These are phyloP conservation scores for Coptodon rendalli DNA, from an alignment of 2,113 vertebrate genomes.

Conservation along the genomic window DNA sequence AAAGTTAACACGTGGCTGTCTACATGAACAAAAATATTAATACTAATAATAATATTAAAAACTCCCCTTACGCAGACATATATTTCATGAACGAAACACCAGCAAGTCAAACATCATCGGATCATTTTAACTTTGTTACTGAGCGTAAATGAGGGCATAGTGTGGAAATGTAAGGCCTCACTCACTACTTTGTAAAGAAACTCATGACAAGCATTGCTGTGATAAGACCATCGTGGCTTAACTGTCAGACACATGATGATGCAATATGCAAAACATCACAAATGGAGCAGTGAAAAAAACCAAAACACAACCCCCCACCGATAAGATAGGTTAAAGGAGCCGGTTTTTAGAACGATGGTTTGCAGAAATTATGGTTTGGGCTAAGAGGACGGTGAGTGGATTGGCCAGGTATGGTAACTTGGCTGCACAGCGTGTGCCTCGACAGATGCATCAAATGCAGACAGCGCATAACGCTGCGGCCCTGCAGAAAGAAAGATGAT, in stretches of 20 bases:
- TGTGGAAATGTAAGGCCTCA: neutral
- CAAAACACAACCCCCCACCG: neutral
- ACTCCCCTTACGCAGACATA: neutral
- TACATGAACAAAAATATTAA: neutral
- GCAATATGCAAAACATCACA: neutral
- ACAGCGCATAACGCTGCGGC: slow-evolving; percentile 34
- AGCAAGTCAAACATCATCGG: neutral
- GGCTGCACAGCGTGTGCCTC: neutral
- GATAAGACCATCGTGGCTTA: neutral
- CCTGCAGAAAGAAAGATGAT: slow-evolving; percentile 45
- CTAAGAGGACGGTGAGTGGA: neutral
- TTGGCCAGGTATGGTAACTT: slow-evolving; percentile 9
- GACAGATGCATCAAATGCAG: slow-evolving; percentile 25
- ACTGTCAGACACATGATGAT: neutral
- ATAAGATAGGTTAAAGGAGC: neutral
- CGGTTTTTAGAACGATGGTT: neutral
- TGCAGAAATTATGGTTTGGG: neutral
- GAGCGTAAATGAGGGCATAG: neutral
- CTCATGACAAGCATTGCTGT: neutral
- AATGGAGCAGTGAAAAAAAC: neutral
- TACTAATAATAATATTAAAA: neutral
- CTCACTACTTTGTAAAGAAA: neutral
- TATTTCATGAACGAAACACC: neutral
- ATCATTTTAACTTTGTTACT: neutral
- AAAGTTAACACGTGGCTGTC: neutral